Evolutionary conservation across 2,797 vertebrate genomes (phyloP), one percentile per base, ranked within the genome.

Genomic region (Myripristis murdjan): DNA sequence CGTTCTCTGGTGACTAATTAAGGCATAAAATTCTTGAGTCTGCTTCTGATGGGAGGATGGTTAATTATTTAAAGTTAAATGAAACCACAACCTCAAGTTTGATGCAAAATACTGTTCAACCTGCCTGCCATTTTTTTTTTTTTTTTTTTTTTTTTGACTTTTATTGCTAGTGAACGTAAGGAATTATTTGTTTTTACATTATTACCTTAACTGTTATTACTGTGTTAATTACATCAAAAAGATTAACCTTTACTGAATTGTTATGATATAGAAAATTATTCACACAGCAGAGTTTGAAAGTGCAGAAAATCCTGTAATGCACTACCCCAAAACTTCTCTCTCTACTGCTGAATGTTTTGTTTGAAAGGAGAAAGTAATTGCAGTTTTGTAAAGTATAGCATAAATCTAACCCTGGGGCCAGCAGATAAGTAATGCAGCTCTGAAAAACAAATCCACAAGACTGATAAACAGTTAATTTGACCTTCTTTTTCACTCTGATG

Each of bases 61-160:
- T 88, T 92, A 91, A 93, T 94, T 90, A 92, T 88, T 87, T 90
- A 88, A 79, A 76, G 73, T 75, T 84, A 80, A 73, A 87, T 91
- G 82, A 87, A 88, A 66, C 71, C 80, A 70, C 60, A 70, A 78
- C 82, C 61, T 83, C 56, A 71, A 70, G 81, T 87, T 85, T 84
- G 77, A 87, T 87, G 70, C 44, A 90, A 79, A 77, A 69, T 60
- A 47, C 52, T 8, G 71, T 69, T 83, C 77, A 87, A 79, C 79
- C 79, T 70, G 67, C 78, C 87, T 74, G 81, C 61, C 61, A 70
- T 82, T 90, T 89, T 73, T 47, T 73, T 75, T 70, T 79, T 51
- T 75, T 70, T 79, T 51, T n/a, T 82, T 90, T 89, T 73, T 47
- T 73, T 75, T 70, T 79, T 51, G 64, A 73, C 28, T 63, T 52